These are phyloP conservation scores for Cataglyphis livida DNA, from an alignment of 2,888 invertebrate genomes.

Conservation along the genomic window DNA sequence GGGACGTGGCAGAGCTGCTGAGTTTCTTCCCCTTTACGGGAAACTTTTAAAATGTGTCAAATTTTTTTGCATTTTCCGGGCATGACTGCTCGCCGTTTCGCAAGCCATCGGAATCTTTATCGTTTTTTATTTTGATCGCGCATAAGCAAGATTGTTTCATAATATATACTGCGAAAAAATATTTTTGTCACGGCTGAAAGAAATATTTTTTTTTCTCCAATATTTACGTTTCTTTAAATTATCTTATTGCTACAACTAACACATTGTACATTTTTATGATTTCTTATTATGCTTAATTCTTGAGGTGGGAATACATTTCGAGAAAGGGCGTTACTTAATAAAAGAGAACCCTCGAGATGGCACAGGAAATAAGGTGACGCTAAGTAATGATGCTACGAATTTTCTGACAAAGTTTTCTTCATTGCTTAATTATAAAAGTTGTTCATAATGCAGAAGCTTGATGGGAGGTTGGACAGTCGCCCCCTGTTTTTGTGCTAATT, in stretches of 20 bases:
- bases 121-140: not conserved
- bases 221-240: not conserved
- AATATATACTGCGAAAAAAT: not conserved
- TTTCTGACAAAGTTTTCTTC: conserved; percentile 74
- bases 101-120: not conserved
- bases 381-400: conserved; percentile 66
- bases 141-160: conserved; percentile 2
- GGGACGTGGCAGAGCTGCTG: conserved; percentile 22
- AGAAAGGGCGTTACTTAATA: conserved; percentile 53
- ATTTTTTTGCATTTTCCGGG: conserved; percentile 47
- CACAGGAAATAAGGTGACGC: conserved; percentile 19
- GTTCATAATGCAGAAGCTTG: conserved; percentile 70
- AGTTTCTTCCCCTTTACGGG: conserved; percentile 59
- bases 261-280: conserved; percentile 3
- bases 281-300: conserved; percentile 20
- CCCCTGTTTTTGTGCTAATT: conserved; percentile 67
- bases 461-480: conserved; percentile 57
- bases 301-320: not conserved
- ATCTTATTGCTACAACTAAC: not conserved
- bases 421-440: conserved; percentile 80
- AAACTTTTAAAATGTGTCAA: conserved; percentile 67
- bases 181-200: not conserved
- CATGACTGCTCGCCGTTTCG: conserved; percentile 4
- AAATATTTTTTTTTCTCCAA: not conserved
- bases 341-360: conserved; percentile 28